Evolutionary conservation across 2,113 vertebrate genomes (phyloP).

Genomic region (Lynx canadensis): DNA sequence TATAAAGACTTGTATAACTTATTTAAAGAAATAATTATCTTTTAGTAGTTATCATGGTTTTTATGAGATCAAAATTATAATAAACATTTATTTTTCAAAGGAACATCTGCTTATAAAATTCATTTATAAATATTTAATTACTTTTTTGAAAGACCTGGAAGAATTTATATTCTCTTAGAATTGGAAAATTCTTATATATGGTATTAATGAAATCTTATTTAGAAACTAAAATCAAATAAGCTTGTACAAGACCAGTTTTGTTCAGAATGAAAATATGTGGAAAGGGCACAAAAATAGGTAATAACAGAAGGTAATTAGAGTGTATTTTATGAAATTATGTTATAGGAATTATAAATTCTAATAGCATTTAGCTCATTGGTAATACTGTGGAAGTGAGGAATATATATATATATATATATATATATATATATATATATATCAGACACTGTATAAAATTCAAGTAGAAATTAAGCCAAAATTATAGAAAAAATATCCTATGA

Average conservation of each 20-base stretch:
- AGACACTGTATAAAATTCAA: not conserved
- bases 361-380: not conserved
- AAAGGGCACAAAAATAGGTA: not conserved
- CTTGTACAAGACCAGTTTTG: not conserved
- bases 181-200: not conserved
- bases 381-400: not conserved
- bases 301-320: not conserved
- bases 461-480: not conserved
- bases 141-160: not conserved
- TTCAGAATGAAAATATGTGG: not conserved
- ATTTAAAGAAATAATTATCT: not conserved
- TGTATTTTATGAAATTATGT: not conserved
- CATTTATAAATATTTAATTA: not conserved
- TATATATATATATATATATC: not conserved
- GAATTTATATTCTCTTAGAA: not conserved
- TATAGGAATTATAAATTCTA: not conserved
- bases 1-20: not conserved
- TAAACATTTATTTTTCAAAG: conserved; percentile 5
- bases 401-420: not conserved
- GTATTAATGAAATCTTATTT: not conserved
- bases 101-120: not conserved
- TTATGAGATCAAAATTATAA: conserved; percentile 12
- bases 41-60: not conserved
- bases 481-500: not conserved
- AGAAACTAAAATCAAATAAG: conserved; percentile 46